Percentiles rank a stretch among this genome's conserved stretches.
Conservation (phyloP, 2,113 vertebrate species). For the Potamarius usumacintae region DNA sequence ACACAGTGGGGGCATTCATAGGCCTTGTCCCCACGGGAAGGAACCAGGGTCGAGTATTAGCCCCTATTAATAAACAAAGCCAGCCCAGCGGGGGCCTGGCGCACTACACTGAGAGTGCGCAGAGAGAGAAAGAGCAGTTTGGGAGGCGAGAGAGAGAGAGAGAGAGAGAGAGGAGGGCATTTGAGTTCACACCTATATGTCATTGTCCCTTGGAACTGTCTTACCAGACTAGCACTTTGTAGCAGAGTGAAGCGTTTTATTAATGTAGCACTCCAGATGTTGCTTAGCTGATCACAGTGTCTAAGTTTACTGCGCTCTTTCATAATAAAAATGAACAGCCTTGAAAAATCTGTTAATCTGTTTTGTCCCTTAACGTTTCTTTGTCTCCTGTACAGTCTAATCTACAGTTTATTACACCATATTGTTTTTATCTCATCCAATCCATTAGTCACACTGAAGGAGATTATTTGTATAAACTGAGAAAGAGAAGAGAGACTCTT, state of each 20-base stretch:
- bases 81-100: conserved; percentile 47
- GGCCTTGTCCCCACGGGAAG: conserved; percentile 51
- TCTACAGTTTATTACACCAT: not conserved
- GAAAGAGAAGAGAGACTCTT: conserved; percentile 23
- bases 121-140: conserved; percentile 28
- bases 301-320: not conserved
- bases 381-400: conserved; percentile 21
- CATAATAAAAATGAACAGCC: not conserved
- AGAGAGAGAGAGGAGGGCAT: not conserved
- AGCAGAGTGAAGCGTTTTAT: conserved; percentile 10
- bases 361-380: not conserved
- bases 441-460: conserved; percentile 37
- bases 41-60: conserved; percentile 57
- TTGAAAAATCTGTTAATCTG: not conserved
- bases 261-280: conserved; percentile 5
- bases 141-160: conserved; percentile 3
- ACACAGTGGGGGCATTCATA: conserved; percentile 56
- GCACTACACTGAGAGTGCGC: conserved; percentile 42
- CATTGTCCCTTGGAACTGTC: conserved; percentile 22
- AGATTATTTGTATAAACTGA: conserved; percentile 47
- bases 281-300: conserved; percentile 14
- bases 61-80: conserved; percentile 63
- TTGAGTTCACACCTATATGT: conserved; percentile 57
- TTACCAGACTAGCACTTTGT: conserved; percentile 5
- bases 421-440: conserved; percentile 40